phyloP scores from a whole-genome alignment of 64 coral and sea anemone species.

The Astreopora myriophthalma region DNA sequence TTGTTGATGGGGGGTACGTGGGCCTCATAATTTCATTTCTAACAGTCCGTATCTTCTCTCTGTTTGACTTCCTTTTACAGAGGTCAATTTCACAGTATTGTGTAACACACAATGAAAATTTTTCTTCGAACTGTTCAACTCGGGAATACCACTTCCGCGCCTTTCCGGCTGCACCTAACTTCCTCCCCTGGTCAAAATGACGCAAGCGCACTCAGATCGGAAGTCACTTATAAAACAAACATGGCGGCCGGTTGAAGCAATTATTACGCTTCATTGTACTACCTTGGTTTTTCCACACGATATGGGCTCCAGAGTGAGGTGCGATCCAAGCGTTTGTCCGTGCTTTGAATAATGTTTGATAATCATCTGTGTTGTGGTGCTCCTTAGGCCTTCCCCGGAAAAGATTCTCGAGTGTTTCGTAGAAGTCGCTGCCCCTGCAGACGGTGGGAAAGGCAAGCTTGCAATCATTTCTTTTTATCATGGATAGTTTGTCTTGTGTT shows the following conservation, averaged over 20 bases:
- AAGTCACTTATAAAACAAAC: slow-evolving; percentile 44
- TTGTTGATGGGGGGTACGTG: too few species aligned
- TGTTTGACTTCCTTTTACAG: neutral
- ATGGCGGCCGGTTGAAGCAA: slow-evolving; percentile 75
- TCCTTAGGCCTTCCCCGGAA: slow-evolving; percentile 58
- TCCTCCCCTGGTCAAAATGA: slow-evolving; percentile 30
- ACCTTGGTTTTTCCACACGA: neutral
- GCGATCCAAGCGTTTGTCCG: neutral
- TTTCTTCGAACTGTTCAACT: neutral
- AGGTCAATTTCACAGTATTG: neutral
- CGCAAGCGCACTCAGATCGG: slow-evolving; percentile 77
- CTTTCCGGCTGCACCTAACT: slow-evolving; percentile 70
- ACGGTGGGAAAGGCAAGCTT: neutral
- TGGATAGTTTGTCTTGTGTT: neutral
- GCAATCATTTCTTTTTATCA: neutral
- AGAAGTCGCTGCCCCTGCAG: slow-evolving; percentile 75
- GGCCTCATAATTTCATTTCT: neutral
- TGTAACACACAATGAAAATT: neutral
- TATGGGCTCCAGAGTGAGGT: slow-evolving; percentile 93
- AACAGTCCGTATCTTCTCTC: neutral
- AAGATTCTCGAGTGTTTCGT: slow-evolving; percentile 87
- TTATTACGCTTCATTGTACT: slow-evolving; percentile 21
- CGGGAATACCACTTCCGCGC: neutral
- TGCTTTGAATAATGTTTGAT: neutral
- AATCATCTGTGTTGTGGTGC: neutral